A percentile compares a stretch with the other conserved stretches of the same genome.
Evolutionary conservation across 1,140 invertebrate genomes (phyloP).

Genomic region (Drosophila tristis): DNA sequence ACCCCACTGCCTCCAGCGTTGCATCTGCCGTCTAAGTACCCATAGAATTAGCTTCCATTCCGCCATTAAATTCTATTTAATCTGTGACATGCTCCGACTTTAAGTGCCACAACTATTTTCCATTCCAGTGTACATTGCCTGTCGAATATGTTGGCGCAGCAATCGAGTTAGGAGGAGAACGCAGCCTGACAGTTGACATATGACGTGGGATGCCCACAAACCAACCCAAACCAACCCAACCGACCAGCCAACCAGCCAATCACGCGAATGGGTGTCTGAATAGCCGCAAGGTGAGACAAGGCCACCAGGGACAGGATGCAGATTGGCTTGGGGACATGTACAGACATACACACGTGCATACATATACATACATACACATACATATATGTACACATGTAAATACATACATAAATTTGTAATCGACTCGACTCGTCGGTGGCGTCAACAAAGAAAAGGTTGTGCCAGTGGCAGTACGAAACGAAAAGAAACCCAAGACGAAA

Average conservation of each 20-base stretch:
- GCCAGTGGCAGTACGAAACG: not conserved
- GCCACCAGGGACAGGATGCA: not conserved
- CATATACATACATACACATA: too few relatives aligned
- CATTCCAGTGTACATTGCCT: constrained; percentile 6
- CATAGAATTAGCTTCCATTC: too few relatives aligned
- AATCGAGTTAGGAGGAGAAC: constrained; percentile 28
- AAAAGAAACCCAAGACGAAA: constrained; percentile 29
- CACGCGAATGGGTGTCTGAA: too few relatives aligned
- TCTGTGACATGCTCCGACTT: not conserved
- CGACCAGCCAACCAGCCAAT: not conserved
- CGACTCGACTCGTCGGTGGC: constrained; percentile 17
- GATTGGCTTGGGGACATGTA: too few relatives aligned
- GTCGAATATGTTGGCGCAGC: not conserved
- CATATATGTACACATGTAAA: too few relatives aligned
- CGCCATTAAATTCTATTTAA: not conserved
- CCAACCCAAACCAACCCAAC: constrained; percentile 9
- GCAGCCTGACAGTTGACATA: constrained; percentile 49
- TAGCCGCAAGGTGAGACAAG: constrained; percentile 23
- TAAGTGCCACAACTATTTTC: not conserved
- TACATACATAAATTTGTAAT: constrained; percentile 40
- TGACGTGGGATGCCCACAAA: constrained; percentile 32
- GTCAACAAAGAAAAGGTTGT: constrained; percentile 17
- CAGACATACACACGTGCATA: too few relatives aligned
- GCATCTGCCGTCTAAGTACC: too few relatives aligned
- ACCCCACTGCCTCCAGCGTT: too few relatives aligned